Conservation (phyloP, 2,797 vertebrate species). For the Hyperoplus immaculatus region DNA sequence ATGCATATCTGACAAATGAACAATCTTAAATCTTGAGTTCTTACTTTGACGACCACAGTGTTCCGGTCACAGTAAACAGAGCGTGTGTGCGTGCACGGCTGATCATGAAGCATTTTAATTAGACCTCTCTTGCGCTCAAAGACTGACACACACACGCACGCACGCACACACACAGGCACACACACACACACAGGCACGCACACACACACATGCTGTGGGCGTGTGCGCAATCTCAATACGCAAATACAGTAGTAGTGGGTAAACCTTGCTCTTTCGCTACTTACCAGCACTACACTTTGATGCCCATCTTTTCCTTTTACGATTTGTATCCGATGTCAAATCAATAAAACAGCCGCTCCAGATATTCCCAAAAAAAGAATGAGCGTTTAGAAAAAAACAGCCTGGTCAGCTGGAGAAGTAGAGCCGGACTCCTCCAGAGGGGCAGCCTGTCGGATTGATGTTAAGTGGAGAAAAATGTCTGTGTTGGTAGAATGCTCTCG, state of each 20-base stretch:
- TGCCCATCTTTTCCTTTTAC: conserved; percentile 69
- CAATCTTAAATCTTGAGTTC: too few relatives aligned
- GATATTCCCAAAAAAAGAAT: conserved; percentile 54
- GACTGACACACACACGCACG: not conserved
- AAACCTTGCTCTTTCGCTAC: conserved; percentile 42
- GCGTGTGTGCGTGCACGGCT: not conserved
- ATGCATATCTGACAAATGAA: too few relatives aligned
- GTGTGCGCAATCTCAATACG: conserved; percentile 60
- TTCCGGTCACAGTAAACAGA: not conserved
- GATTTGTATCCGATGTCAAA: conserved; percentile 61
- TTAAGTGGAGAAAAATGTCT: conserved; percentile 6
- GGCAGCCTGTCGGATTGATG: conserved; percentile 14
- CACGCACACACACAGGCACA: not conserved
- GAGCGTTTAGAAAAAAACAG: conserved; percentile 16
- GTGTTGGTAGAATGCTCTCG: not conserved
- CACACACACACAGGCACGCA: not conserved
- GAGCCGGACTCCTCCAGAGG: conserved; percentile 42
- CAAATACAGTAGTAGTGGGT: conserved; percentile 23
- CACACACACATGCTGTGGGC: conserved; percentile 42
- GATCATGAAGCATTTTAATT: not conserved
- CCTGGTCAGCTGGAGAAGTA: conserved; percentile 41
- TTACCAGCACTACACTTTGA: conserved; percentile 78
- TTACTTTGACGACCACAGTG: conserved; percentile 23
- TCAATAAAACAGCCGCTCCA: conserved; percentile 40
- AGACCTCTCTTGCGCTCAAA: not conserved